These are phyloP conservation scores for Notothenia coriiceps DNA, from an alignment of 2,113 vertebrate species.

Conservation along the genomic window DNA sequence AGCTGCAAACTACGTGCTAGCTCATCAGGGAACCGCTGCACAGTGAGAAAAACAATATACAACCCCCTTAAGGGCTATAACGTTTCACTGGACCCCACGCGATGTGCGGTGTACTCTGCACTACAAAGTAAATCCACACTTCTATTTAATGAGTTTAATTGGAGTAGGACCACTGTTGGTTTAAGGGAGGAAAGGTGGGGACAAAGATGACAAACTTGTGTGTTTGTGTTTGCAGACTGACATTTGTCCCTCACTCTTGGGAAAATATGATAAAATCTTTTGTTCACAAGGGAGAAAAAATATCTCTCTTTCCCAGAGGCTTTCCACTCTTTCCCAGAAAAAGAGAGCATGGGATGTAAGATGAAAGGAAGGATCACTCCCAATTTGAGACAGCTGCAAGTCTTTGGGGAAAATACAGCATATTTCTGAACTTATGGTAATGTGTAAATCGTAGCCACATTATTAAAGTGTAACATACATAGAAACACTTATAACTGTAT, in stretches of 20 bases:
- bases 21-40: slow-evolving; percentile 9
- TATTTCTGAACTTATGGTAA: slow-evolving; percentile 5
- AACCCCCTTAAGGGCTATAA: slow-evolving; percentile 9
- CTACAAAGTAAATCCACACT: not conserved
- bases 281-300: slow-evolving; percentile 50
- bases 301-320: slow-evolving; percentile 32
- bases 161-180: not conserved
- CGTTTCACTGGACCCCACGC: slow-evolving; percentile 36
- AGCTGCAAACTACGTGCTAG: slow-evolving; percentile 39
- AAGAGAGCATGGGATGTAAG: slow-evolving; percentile 11
- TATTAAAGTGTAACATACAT: too few species aligned
- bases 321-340: slow-evolving; percentile 21
- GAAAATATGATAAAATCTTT: slow-evolving; percentile 38
- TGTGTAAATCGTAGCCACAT: not conserved
- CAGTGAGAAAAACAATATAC: slow-evolving; percentile 47
- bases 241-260: slow-evolving; percentile 50
- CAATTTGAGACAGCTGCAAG: slow-evolving; percentile 29
- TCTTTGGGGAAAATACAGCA: slow-evolving; percentile 3
- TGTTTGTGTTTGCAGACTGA: slow-evolving; percentile 32
- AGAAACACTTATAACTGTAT: not conserved
- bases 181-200: not conserved
- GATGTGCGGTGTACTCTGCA: slow-evolving; percentile 4
- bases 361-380: slow-evolving; percentile 18
- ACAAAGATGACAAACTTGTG: slow-evolving; percentile 2
- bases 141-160: too few species aligned